Evolutionary conservation across 1,140 invertebrate genomes (phyloP), one percentile per base, ranked within the genome.

Genomic region (Tetragonula clypearis): DNA sequence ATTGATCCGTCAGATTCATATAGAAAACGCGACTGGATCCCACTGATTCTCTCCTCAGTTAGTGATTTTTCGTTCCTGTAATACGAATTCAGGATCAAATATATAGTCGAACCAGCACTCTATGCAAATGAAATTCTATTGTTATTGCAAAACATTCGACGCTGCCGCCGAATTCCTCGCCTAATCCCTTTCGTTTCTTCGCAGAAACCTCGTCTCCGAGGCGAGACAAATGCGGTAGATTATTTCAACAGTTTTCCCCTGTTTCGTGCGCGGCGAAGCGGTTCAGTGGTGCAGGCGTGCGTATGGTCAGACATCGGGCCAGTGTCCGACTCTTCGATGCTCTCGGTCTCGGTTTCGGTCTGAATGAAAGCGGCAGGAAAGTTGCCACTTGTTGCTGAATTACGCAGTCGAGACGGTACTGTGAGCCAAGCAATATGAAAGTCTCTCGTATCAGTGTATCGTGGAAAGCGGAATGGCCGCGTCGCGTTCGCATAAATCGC

Each of bases 331-430:
- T n/a, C 66, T 26, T 60, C 56, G 66, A 79, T 26, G 8, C 30
- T 49, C 41, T 11, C 41, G 41, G 41, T 49, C 41, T 49, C 73
- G 30, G n/a, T n/a, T n/a, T n/a, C n/a, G 60, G 23, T 58, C 23
- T 55, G 41, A 30, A 77, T 26, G 55, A 55, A 35, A 73, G 60
- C 26, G 35, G 21, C 55, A 49, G 35, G 56, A 56, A 71, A 84
- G 41, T 66, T 79, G 55, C 82, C 82, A 84, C 82, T 79, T 84
- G 82, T 84, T 84, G 82, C 82, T 84, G 82, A 79, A 84, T 84
- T 84, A 79, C 68, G 41, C 82, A 55, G 55, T 19, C 62, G 49
- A 26, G 30, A 23, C 73, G 19, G 49, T 69, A n/a, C 53, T 83
- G 41, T 77, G 58, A 75, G 15, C 12, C 80, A 4, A 71, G 26